Evolutionary conservation across 2,797 vertebrate genomes (phyloP).

Genomic region (Acanthurus leucopareius): DNA sequence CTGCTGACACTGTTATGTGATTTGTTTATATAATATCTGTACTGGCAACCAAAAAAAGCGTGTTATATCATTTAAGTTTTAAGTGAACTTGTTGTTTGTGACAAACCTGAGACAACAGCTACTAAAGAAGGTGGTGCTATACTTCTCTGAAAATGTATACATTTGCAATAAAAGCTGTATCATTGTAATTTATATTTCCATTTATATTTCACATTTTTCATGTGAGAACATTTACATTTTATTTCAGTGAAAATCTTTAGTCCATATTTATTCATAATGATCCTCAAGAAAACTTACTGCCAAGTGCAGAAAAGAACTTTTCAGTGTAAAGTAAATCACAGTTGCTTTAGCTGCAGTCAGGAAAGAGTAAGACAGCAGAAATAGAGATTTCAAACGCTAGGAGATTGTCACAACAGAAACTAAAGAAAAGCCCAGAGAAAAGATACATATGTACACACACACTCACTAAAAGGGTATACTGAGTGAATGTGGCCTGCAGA

Average conservation of each 20-base stretch:
- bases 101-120: not conserved
- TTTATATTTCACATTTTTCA: too few species aligned
- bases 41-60: too few species aligned
- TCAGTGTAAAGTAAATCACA: slow-evolving; percentile 22
- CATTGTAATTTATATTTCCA: not conserved
- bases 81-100: too few species aligned
- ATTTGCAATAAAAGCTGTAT: not conserved
- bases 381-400: slow-evolving; percentile 32
- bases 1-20: too few species aligned
- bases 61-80: too few species aligned
- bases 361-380: slow-evolving; percentile 31
- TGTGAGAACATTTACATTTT: not conserved
- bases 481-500: slow-evolving; percentile 24
- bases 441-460: slow-evolving; percentile 2
- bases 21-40: too few species aligned
- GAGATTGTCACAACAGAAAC: slow-evolving; percentile 21
- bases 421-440: slow-evolving; percentile 12
- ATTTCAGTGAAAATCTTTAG: slow-evolving; percentile 1
- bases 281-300: not conserved
- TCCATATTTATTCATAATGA: not conserved
- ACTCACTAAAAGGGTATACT: not conserved
- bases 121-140: not conserved
- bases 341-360: slow-evolving; percentile 16
- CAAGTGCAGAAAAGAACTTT: slow-evolving; percentile 20
- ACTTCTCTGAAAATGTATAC: not conserved